These are phyloP conservation scores for Heterotis niloticus DNA, from an alignment of 2,113 vertebrate species.

Conservation along the genomic window DNA sequence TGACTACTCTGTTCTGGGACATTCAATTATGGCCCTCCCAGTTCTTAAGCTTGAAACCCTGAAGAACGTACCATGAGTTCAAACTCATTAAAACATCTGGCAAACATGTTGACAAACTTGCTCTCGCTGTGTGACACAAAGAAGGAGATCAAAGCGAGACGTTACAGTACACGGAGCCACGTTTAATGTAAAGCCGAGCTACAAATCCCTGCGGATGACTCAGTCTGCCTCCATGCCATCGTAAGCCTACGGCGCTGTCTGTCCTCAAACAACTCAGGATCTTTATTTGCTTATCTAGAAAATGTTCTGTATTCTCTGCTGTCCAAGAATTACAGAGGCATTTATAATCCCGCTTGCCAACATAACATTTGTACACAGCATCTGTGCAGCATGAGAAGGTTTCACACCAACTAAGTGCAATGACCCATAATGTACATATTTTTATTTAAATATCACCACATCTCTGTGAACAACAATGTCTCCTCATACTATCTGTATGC, in stretches of 20 bases:
- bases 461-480: not conserved
- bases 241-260: too few species aligned
- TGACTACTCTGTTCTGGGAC: not conserved
- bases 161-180: too few species aligned
- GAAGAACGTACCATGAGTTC: not conserved
- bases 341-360: not conserved
- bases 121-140: too few species aligned
- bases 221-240: too few species aligned
- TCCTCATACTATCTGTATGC: not conserved
- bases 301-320: too few species aligned
- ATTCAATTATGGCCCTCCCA: slow-evolving; percentile 1
- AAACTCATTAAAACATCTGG: slow-evolving; percentile 33
- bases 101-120: slow-evolving; percentile 11
- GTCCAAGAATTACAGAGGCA: not conserved
- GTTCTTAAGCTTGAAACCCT: not conserved
- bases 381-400: not conserved
- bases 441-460: not conserved
- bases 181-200: too few species aligned
- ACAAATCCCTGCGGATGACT: too few species aligned
- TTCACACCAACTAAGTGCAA: not conserved
- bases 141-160: too few species aligned
- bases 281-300: not conserved
- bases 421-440: not conserved
- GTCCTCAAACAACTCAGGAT: not conserved
- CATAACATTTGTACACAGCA: not conserved